Base-by-base conservation (phyloP, 2,797 vertebrate species). In the Holocentrus rufus region DNA sequence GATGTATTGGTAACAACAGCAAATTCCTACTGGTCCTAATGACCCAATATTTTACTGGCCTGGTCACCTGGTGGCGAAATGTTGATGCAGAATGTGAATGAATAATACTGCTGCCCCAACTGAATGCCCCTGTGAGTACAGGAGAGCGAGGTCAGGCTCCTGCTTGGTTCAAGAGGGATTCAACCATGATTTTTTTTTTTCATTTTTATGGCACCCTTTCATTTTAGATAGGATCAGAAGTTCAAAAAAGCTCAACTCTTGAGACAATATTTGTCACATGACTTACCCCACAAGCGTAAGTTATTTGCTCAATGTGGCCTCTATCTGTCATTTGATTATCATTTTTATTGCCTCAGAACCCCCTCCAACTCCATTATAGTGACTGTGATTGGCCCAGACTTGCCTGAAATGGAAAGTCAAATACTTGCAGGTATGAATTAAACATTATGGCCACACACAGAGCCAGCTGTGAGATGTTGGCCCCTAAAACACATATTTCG, bases 311-410 rank as follows among this genome's bases (percentile, higher is more conserved):
- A 70, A 72, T 69, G 69, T 36, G 65, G 85, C 69, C 72, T 79
- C 81, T 81, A 69, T 85, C 76, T 88, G 74, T 85, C 79, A 69
- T 85, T 80, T 84, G 78, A 90, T 91, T 90, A 88, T 90, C 88
- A 90, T 89, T 87, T 90, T 90, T 85, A 90, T 88, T 84, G 77
- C 84, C 76, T 81, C 52, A 62, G 74, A 76, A 72, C 72, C 72
- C 81, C 87, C 77, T 65, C 80, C 77, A 82, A 76, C 81, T 84
- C 74, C 72, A 90, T 89, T 82, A 79, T 59, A 27, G 75, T 22
- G 77, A 34, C 64, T 56, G 68, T 17, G 65, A 82, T 73, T 64
- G 78, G 72, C 79, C 50, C 66, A 76, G 76, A 69, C 78, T 84
- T 79, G 86, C 80, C 80, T 82, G 75, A 74, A 89, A 84, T 79